Base-by-base conservation (phyloP, 2,888 invertebrate species). In the Diaprepes abbreviatus region DNA sequence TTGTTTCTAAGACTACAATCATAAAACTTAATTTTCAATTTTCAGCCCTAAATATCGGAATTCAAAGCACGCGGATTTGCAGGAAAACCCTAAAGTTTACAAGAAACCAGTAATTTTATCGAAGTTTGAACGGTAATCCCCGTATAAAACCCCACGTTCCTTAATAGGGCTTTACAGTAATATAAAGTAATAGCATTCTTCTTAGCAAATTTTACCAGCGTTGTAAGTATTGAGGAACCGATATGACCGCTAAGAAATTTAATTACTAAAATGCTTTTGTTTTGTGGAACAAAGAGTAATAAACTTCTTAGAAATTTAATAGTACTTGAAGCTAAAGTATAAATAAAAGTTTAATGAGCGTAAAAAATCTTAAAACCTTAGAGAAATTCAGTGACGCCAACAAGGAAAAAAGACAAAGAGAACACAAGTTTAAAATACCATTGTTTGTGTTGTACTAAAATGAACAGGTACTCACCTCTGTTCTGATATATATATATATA, bases 181-280 rank as follows among this genome's bases (percentile, higher is more conserved):
- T 67, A 62, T 54, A 55, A 59, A 67, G 54, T 60, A 55, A 67
- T 62, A 67, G 67, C 62, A 67, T 67, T 62, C 62, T 67, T 67
- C 67, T 67, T 67, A 67, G 62, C 62, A 67, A 67, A 62, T 67
- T 67, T 67, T 62, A 62, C 67, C 38, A 62, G 60, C 40, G 50
- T 62, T 55, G 52, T 35, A 45, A 62, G 60, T 62, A 67, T 48
- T 59, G 36, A 55, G 40, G 50, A 62, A 60, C 62, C 67, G 35
- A 67, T 67, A 67, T 43, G 55, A 64, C 55, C 55, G 40, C 66
- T 24, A 55, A 59, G 59, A 55, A 66, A 60, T 66, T 66, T 60
- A 66, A 60, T 66, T 66, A 66, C 52, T 40, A 54, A 54, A 58
- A 12, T 54, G 54, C 45, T 55, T 64, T 64, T 64, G 35, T 66